Percentiles rank a stretch among this genome's conserved stretches.
Conservation (phyloP, 64 coral and sea anemone genomes). For the Stichodactyla mertensii region DNA sequence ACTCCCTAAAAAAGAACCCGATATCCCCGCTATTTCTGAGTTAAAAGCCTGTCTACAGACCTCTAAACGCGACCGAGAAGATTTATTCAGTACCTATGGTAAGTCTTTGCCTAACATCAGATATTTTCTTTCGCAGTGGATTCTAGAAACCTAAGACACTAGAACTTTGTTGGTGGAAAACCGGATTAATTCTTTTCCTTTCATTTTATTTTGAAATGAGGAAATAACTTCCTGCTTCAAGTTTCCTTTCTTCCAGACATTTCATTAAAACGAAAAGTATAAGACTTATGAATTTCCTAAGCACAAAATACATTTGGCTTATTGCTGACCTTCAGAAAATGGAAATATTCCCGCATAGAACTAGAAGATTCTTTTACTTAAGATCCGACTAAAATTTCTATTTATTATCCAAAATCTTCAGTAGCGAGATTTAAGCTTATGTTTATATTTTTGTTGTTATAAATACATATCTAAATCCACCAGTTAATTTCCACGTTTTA, state of each 20-base stretch:
- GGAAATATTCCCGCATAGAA: neutral
- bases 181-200: neutral
- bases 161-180: neutral
- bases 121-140: neutral
- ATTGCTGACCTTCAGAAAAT: neutral
- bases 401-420: constrained; percentile 8
- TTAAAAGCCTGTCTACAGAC: constrained; percentile 53
- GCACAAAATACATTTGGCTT: neutral
- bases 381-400: neutral
- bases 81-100: constrained; percentile 84
- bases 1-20: constrained; percentile 45
- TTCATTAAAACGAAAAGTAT: neutral
- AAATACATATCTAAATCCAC: neutral
- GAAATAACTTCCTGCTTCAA: neutral
- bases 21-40: constrained; percentile 56
- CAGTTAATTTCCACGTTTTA: constrained; percentile 3
- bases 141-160: neutral
- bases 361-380: neutral
- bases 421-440: neutral
- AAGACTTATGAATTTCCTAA: neutral
- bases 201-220: neutral
- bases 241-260: neutral
- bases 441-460: neutral
- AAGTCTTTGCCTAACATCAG: constrained; percentile 8
- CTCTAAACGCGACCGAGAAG: constrained; percentile 42